Evolutionary conservation across 2,113 vertebrate genomes (phyloP), one percentile per base, ranked within the genome.

Genomic region (Maccullochella peelii): DNA sequence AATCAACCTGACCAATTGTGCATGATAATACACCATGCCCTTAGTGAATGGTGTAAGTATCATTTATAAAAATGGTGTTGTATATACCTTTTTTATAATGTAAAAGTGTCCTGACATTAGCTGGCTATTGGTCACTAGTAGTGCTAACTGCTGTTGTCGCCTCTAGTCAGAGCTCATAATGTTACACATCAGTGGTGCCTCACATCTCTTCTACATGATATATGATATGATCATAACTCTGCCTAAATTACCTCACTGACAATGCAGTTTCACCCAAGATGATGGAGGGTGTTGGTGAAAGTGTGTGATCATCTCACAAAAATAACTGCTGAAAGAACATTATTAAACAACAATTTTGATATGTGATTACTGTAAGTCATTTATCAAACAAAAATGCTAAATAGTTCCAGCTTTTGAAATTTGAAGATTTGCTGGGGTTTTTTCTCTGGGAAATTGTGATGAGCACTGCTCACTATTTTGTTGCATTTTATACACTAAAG

Each of bases 81-180:
- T 59, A 9, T 49, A 23, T 10, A 33, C 6, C 2, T 49, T 33
- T 16, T 18, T 40, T 38, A 38, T 42, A 12, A 2, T 42, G 10
- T 42, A 42, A 16, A 47, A 47, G 14, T 47, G 44, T 47, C 44
- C 20, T 85, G 65, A 72, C 75, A 67, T 81, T 74, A 40, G 50
- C 63, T 67, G 9, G 58, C 63, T 57, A 7, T 67, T 57, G 73
- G 40, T 81, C 66, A 65, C 12, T 21, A 27, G 16, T n/a, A 27
- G 30, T 20, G 8, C 66, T 70, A 81, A 69, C 77, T 85, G 87
- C 79, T 90, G 88, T 79, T 85, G 77, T 86, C 62, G 8, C 79
- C 42, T 84, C 54, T 0, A 59, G n/a, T 82, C 18, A 20, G 42
- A 63, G 38, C 59, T 70, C 58, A 75, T 82, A 74, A 59, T 79